These are phyloP conservation scores for Adoxophyes honmai DNA, from an alignment of 1,140 invertebrate genomes.

Conservation along the genomic window DNA sequence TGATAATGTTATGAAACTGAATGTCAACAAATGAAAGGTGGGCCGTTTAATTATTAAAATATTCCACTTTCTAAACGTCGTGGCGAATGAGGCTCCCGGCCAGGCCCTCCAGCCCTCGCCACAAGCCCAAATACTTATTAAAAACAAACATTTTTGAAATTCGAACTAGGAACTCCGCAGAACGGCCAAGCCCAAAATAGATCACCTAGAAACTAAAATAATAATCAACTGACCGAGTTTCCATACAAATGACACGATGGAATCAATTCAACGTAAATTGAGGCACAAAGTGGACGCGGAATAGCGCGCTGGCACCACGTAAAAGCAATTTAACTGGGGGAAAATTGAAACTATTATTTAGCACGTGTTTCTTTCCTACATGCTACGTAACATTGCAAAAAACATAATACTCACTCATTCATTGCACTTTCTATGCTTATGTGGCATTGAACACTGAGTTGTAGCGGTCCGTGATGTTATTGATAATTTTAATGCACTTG, in stretches of 20 bases:
- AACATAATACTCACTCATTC: conserved; percentile 47
- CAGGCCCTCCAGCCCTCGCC: conserved; percentile 18
- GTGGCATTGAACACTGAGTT: conserved; percentile 23
- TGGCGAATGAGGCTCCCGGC: neutral
- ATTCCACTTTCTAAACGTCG: conserved; percentile 38
- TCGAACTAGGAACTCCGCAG: conserved; percentile 21
- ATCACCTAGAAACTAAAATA: conserved; percentile 26
- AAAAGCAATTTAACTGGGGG: conserved; percentile 15
- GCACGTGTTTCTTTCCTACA: conserved; percentile 18
- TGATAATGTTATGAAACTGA: conserved; percentile 32
- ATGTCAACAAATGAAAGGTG: conserved; percentile 41
- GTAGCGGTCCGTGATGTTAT: conserved; percentile 28
- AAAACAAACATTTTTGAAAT: conserved; percentile 19
- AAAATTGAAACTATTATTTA: conserved; percentile 22
- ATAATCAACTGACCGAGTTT: conserved; percentile 20
- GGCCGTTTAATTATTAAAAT: conserved; percentile 31
- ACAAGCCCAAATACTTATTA: conserved; percentile 11
- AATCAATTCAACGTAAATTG: conserved; percentile 6
- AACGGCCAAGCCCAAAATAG: conserved; percentile 30
- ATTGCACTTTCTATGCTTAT: conserved; percentile 35
- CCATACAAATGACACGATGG: conserved; percentile 1
- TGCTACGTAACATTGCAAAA: conserved; percentile 27
- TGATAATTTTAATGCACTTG: conserved; percentile 41
- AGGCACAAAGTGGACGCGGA: conserved; percentile 11
- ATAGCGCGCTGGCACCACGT: conserved; percentile 2